A percentile compares a stretch with the other conserved stretches of the same genome.
phyloP scores from a whole-genome alignment of 1,140 invertebrate species.

The Samia ricini region DNA sequence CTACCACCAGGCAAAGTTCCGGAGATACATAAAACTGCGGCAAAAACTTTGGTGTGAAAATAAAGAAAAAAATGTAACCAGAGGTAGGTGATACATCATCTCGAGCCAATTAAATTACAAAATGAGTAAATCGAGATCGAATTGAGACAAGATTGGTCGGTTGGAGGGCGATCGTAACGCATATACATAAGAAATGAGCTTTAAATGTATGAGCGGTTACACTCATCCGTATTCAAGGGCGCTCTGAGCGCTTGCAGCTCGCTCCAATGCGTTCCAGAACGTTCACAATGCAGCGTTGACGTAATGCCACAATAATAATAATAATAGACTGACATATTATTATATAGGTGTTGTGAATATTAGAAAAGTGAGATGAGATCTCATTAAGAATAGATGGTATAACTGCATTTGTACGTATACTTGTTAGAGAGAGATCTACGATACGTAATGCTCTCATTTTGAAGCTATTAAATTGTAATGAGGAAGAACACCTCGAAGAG shows the following conservation, averaged over 20 bases:
- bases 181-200: constrained; percentile 59
- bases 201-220: constrained; percentile 11
- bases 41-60: background rate
- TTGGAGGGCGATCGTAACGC: constrained; percentile 36
- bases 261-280: constrained; percentile 31
- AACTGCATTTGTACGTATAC: background rate
- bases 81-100: constrained; percentile 10
- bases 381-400: background rate
- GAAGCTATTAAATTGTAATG: background rate
- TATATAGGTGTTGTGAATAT: background rate
- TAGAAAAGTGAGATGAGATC: background rate
- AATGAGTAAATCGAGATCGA: constrained; percentile 24
- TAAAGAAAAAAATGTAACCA: constrained; percentile 4
- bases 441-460: background rate
- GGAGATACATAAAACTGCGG: background rate
- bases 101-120: constrained; percentile 26
- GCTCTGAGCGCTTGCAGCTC: constrained; percentile 42
- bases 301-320: constrained; percentile 21
- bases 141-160: constrained; percentile 29
- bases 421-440: background rate
- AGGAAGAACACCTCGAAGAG: too few species aligned
- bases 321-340: background rate
- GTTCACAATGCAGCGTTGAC: constrained; percentile 34
- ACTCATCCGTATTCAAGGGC: constrained; percentile 70
- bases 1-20: too few species aligned